These are phyloP conservation scores for Trypoxylus dichotomus DNA, from an alignment of 1,140 invertebrate species.

Conservation along the genomic window DNA sequence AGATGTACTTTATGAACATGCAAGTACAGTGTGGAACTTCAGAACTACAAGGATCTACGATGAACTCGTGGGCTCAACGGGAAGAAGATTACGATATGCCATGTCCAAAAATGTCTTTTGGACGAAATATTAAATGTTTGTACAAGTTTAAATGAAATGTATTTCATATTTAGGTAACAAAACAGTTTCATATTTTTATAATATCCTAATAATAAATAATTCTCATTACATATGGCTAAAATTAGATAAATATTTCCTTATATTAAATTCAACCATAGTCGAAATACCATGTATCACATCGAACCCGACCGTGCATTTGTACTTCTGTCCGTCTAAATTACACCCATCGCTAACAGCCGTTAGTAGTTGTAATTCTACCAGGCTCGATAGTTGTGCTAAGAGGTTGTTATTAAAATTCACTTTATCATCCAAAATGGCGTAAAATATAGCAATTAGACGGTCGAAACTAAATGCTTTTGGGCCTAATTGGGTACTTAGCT, in stretches of 20 bases:
- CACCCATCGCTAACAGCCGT: conserved; percentile 64
- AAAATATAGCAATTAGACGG: conserved; percentile 87
- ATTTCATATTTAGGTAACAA: too few relatives aligned
- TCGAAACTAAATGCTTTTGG: conserved; percentile 83
- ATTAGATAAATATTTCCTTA: conserved; percentile 75
- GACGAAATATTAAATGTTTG: too few relatives aligned
- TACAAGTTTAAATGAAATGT: too few relatives aligned
- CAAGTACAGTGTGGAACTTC: too few relatives aligned
- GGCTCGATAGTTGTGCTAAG: conserved; percentile 74
- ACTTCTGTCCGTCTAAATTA: conserved; percentile 67
- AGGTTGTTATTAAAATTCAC: conserved; percentile 83
- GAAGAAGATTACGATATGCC: too few relatives aligned
- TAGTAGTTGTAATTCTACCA: conserved; percentile 72
- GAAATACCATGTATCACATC: conserved; percentile 71
- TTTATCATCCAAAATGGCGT: conserved; percentile 82
- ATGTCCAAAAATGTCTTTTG: too few relatives aligned
- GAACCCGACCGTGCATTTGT: conserved; percentile 72
- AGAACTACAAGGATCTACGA: too few relatives aligned
- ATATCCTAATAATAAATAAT: too few relatives aligned
- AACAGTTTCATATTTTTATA: too few relatives aligned
- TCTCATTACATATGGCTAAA: conserved; percentile 56
- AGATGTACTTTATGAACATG: too few relatives aligned
- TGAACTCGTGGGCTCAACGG: too few relatives aligned
- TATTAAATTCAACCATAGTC: conserved; percentile 71
- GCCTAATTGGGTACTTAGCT: conserved; percentile 65